Evolutionary conservation across 2,888 invertebrate genomes (phyloP).

Genomic region (Xestia xanthographa): DNA sequence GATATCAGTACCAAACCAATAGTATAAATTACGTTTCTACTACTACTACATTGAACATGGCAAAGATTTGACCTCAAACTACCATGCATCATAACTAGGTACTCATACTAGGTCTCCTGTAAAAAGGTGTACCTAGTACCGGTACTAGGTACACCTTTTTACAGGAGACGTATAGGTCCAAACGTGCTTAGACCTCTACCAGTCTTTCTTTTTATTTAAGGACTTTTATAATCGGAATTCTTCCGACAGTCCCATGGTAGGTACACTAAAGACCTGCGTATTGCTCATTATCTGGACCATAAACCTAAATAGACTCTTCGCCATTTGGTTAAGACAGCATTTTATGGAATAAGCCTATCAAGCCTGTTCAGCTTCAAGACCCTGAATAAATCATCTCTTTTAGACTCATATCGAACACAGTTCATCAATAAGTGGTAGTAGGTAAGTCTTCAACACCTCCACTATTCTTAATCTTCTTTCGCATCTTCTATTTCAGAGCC

Average conservation of each 20-base stretch:
- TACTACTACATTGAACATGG: not conserved
- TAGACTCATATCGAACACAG: not conserved
- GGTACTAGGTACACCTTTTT: too few species aligned
- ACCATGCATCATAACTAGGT: too few species aligned
- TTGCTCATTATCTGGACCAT: too few species aligned
- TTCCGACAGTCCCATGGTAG: not conserved
- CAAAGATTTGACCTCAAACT: not conserved
- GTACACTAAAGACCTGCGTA: too few species aligned
- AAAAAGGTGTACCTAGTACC: too few species aligned
- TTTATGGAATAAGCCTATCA: not conserved
- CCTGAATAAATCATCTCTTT: not conserved
- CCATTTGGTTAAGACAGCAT: too few species aligned
- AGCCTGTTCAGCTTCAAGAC: not conserved
- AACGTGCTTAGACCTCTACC: not conserved
- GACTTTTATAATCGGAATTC: not conserved
- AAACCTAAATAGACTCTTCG: too few species aligned
- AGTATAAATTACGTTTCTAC: not conserved
- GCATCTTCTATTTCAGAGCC: not conserved
- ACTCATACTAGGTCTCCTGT: too few species aligned
- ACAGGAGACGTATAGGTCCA: not conserved
- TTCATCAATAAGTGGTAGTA: not conserved
- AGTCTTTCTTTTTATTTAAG: not conserved
- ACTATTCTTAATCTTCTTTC: not conserved
- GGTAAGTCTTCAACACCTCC: not conserved
- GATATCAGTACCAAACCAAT: not conserved